Evolutionary conservation across 2,113 vertebrate species (phyloP).

Genomic region (Phaethon lepturus): DNA sequence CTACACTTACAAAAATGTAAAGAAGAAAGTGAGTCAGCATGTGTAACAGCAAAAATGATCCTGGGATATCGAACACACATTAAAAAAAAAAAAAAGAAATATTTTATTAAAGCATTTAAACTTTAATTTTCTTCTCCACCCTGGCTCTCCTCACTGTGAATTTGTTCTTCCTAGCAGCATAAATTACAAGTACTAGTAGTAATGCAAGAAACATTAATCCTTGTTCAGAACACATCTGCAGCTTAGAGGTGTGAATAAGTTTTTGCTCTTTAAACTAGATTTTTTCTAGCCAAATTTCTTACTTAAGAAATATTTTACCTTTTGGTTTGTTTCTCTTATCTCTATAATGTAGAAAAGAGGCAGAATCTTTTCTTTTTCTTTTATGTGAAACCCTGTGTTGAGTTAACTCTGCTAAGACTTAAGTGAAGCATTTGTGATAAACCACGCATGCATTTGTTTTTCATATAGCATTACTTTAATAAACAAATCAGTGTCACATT

Average conservation of each 20-base stretch:
- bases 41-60: background rate
- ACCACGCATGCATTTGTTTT: slow-evolving; percentile 54
- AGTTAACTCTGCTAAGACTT: slow-evolving; percentile 8
- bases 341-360: background rate
- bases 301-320: background rate
- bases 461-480: slow-evolving; percentile 58
- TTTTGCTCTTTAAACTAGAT: background rate
- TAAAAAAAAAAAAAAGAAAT: background rate
- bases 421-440: slow-evolving; percentile 43
- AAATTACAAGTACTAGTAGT: background rate
- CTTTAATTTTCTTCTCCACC: background rate
- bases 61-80: background rate
- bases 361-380: slow-evolving; percentile 9
- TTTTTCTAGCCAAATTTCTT: background rate
- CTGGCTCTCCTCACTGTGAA: background rate
- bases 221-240: slow-evolving; percentile 10
- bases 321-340: background rate
- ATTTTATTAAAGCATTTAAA: background rate
- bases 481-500: slow-evolving; percentile 76
- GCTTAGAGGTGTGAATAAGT: slow-evolving; percentile 26
- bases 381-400: slow-evolving; percentile 19
- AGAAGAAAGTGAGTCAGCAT: background rate
- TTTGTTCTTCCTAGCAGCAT: background rate
- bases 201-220: background rate
- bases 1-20: background rate